A percentile compares a stretch with the other conserved stretches of the same genome.
Evolutionary conservation across 2,797 vertebrate species (phyloP).

Genomic region (Leontocebus nigricollis): DNA sequence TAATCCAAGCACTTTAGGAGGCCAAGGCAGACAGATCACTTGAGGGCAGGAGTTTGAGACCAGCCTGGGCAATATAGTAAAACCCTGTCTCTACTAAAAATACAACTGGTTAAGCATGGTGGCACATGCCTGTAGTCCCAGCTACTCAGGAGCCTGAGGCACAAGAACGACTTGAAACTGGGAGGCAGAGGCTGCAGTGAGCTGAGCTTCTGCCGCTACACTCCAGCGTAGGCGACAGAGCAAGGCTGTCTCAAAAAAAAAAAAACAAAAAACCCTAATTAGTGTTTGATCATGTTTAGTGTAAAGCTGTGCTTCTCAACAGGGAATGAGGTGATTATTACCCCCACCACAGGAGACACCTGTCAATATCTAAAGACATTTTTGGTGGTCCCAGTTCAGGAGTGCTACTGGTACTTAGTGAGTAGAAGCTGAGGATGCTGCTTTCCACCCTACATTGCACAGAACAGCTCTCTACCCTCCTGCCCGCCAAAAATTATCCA

Average conservation of each 20-base stretch:
- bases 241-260: background rate
- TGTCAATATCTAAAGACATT: background rate
- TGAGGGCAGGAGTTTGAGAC: background rate
- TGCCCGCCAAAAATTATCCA: background rate
- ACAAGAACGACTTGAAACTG: background rate
- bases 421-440: background rate
- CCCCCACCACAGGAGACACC: background rate
- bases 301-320: background rate
- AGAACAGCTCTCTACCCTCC: background rate
- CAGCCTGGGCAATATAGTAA: background rate
- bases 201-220: background rate
- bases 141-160: background rate
- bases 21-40: background rate
- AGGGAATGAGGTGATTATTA: fast-evolving
- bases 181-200: background rate
- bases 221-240: background rate
- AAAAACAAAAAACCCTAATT: background rate
- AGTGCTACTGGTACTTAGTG: background rate
- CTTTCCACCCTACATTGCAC: background rate
- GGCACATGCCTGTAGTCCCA: background rate
- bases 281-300: background rate
- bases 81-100: background rate
- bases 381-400: background rate
- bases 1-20: background rate
- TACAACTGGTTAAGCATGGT: background rate